phyloP scores from a whole-genome alignment of 2,797 vertebrate genomes.

The Lophotriccus pileatus region DNA sequence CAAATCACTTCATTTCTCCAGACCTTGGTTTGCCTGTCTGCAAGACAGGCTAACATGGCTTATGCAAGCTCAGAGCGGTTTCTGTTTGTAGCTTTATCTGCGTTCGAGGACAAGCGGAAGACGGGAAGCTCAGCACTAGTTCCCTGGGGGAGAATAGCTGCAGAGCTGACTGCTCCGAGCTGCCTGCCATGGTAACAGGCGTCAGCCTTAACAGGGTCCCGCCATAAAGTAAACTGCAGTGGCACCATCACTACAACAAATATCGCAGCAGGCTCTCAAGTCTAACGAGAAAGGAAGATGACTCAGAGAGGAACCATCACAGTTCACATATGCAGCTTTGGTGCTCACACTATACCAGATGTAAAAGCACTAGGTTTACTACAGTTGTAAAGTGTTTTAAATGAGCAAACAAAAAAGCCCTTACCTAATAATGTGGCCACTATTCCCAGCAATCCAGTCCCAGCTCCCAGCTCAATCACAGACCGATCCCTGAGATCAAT shows the following conservation, averaged over 20 bases:
- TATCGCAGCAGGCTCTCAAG: background rate
- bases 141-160: background rate
- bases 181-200: slow-evolving; percentile 1
- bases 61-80: background rate
- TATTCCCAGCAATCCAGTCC: slow-evolving; percentile 95
- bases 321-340: background rate
- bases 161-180: background rate
- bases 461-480: slow-evolving; percentile 91
- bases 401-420: background rate
- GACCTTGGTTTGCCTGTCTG: background rate
- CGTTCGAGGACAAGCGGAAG: background rate
- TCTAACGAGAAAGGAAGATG: background rate
- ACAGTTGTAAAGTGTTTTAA: background rate
- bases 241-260: background rate
- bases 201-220: background rate
- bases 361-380: background rate
- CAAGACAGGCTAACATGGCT: background rate
- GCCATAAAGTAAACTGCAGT: background rate
- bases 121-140: background rate
- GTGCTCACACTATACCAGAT: background rate
- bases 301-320: background rate
- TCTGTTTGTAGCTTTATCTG: background rate
- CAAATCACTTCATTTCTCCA: background rate
- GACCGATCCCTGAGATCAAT: slow-evolving; percentile 80
- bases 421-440: slow-evolving; percentile 90